Percentiles rank a stretch among this genome's conserved stretches.
These are phyloP conservation scores for Myocastor coypus DNA, from an alignment of 2,113 vertebrate genomes.

Conservation along the genomic window DNA sequence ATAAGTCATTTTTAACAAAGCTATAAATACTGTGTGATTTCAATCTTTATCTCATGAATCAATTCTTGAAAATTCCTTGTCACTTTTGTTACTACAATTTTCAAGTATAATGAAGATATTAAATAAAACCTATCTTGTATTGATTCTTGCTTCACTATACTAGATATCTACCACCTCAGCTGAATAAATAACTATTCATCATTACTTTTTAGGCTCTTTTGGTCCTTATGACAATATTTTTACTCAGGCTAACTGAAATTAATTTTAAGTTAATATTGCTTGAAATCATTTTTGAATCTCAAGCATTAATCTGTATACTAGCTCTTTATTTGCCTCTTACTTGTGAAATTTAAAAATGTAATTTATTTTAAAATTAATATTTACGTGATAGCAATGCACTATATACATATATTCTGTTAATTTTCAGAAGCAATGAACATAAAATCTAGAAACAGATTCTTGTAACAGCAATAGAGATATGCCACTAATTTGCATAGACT, in stretches of 20 bases:
- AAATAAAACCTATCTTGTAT: conserved; percentile 73
- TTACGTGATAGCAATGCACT: neutral
- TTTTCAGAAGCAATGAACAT: conserved; percentile 39
- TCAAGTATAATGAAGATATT: conserved; percentile 75
- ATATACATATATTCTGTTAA: neutral
- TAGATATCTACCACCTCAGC: conserved; percentile 62
- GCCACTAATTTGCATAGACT: neutral
- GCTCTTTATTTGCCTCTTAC: neutral
- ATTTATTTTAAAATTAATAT: conserved; percentile 21
- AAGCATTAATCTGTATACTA: neutral
- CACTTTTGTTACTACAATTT: conserved; percentile 71
- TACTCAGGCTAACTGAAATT: conserved; percentile 65
- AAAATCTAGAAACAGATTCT: neutral
- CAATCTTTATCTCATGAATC: conserved; percentile 78
- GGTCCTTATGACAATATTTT: conserved; percentile 30
- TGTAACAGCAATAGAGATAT: neutral
- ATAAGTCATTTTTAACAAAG: conserved; percentile 67
- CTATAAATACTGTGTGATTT: conserved; percentile 67
- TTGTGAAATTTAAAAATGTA: neutral
- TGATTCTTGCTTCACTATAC: conserved; percentile 73
- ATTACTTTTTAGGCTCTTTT: conserved; percentile 63
- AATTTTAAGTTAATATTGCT: conserved; percentile 65
- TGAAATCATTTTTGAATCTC: conserved; percentile 55
- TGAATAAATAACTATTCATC: conserved; percentile 79
- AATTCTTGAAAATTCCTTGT: conserved; percentile 62